These are phyloP conservation scores for Scaptodrosophila latifasciaeformis DNA, from an alignment of 2,888 invertebrate species.

Conservation along the genomic window DNA sequence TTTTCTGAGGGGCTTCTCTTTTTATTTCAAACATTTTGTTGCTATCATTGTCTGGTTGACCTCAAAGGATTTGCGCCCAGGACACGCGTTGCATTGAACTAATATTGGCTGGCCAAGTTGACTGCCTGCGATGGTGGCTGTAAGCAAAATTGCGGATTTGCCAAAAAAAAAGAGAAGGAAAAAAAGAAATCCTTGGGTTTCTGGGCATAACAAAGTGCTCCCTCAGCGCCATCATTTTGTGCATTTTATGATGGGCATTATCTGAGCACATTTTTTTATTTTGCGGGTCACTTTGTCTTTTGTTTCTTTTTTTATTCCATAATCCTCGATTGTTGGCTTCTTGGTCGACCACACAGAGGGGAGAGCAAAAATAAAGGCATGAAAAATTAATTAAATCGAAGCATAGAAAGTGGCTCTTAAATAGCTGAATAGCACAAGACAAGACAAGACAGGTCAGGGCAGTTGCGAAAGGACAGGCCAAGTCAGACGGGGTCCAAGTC, in stretches of 20 bases:
- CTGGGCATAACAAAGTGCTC: slow-evolving; percentile 33
- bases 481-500: too few relatives aligned
- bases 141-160: slow-evolving; percentile 21
- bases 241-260: slow-evolving; percentile 50
- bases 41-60: slow-evolving; percentile 34
- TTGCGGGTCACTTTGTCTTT: slow-evolving; percentile 1
- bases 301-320: slow-evolving; percentile 4
- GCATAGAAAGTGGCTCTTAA: slow-evolving; percentile 9
- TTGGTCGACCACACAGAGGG: too few relatives aligned
- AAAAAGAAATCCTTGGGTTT: neutral
- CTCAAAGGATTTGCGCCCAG: slow-evolving; percentile 52
- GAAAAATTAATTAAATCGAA: too few relatives aligned
- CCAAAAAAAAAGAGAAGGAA: too few relatives aligned
- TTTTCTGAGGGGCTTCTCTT: neutral
- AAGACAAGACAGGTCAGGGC: too few relatives aligned
- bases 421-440: slow-evolving; percentile 1
- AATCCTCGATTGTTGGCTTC: too few relatives aligned
- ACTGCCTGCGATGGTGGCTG: too few relatives aligned
- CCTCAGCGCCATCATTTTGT: slow-evolving; percentile 53
- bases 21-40: too few relatives aligned
- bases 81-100: slow-evolving; percentile 50
- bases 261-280: slow-evolving; percentile 2
- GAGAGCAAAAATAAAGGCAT: too few relatives aligned
- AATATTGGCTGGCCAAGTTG: slow-evolving; percentile 40
- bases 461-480: too few relatives aligned